Conservation (phyloP, 2,888 invertebrate genomes). For the Heteromurus nitidus region DNA sequence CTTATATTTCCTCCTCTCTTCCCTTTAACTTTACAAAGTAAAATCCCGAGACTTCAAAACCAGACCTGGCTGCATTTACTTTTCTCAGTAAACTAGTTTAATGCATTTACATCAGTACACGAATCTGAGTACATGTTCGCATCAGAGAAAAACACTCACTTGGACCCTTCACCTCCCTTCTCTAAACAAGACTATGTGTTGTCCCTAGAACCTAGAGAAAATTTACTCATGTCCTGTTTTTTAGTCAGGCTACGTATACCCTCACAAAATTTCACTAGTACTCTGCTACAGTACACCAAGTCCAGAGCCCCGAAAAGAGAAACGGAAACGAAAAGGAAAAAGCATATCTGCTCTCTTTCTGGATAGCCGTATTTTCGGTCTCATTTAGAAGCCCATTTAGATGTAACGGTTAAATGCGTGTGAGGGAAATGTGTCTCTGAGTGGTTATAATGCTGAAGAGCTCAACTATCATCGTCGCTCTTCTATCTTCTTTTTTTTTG, state of each 20-base stretch:
- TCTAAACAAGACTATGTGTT: slow-evolving; percentile 14
- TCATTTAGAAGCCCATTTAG: slow-evolving; percentile 46
- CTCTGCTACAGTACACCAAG: not conserved
- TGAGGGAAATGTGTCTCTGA: not conserved
- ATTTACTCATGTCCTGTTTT: not conserved
- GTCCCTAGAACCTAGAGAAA: slow-evolving; percentile 26
- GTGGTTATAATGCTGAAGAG: slow-evolving; percentile 4
- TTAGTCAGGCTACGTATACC: not conserved
- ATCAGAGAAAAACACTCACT: slow-evolving; percentile 20
- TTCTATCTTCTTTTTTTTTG: not conserved
- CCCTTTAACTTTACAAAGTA: not conserved
- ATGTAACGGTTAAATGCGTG: not conserved
- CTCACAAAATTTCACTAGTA: not conserved
- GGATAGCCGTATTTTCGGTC: slow-evolving; percentile 24
- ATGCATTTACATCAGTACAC: too few species aligned
- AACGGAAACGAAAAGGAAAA: slow-evolving; percentile 25
- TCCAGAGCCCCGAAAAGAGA: not conserved
- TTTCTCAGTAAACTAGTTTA: not conserved
- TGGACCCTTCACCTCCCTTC: slow-evolving; percentile 39
- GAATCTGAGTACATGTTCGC: not conserved
- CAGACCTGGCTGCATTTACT: not conserved
- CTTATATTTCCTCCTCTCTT: not conserved
- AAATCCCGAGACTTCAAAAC: not conserved
- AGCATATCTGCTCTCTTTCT: not conserved
- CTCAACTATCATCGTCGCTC: not conserved